A percentile compares a stretch with the other conserved stretches of the same genome.
Conservation (phyloP, 2,113 vertebrate species). For the Podarcis muralis region DNA sequence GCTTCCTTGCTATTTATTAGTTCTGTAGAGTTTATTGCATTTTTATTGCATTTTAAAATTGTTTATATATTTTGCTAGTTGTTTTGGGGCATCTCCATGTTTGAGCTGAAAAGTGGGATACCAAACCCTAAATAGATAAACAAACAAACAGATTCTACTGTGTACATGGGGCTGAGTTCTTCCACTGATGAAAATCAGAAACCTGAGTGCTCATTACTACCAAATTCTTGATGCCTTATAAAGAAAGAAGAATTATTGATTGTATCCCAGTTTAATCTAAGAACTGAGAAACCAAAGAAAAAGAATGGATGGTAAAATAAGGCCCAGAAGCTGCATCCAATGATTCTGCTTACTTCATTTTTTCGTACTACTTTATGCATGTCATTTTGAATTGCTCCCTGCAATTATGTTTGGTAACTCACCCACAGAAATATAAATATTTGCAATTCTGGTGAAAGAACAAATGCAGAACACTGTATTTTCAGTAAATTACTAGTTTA, state of each 20-base stretch:
- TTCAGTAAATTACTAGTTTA: neutral
- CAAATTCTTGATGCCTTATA: neutral
- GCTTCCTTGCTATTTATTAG: too few relatives aligned
- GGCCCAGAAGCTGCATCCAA: neutral
- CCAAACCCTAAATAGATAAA: neutral
- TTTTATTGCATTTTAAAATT: neutral
- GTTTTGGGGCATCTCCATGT: neutral
- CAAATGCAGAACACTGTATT: conserved; percentile 1
- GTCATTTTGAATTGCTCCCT: neutral
- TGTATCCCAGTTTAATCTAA: neutral
- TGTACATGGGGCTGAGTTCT: neutral
- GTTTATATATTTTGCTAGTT: neutral
- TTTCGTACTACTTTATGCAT: neutral
- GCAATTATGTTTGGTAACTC: conserved; percentile 13
- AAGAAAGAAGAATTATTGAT: neutral
- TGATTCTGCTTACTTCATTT: neutral
- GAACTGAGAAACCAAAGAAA: neutral
- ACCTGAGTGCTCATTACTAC: neutral
- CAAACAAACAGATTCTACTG: neutral
- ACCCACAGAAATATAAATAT: neutral
- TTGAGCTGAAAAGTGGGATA: neutral
- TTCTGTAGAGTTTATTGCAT: neutral
- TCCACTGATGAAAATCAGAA: neutral
- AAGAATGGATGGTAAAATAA: neutral
- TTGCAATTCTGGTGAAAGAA: conserved; percentile 2